Base-by-base conservation (phyloP, 2,888 invertebrate species). In the Hermodice carunculata region DNA sequence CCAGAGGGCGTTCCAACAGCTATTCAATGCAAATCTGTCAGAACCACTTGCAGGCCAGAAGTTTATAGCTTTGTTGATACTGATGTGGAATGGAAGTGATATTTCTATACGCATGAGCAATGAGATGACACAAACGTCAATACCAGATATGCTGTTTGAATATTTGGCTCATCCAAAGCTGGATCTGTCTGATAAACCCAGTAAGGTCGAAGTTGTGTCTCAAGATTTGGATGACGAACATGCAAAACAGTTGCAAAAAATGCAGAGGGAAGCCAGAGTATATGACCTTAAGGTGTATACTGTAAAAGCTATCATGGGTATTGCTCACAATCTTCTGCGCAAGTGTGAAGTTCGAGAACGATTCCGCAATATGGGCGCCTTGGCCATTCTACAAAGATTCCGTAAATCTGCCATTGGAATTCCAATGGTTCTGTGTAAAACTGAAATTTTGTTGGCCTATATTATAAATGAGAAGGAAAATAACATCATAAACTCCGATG, bases 381-480 rank as follows among this genome's bases (percentile, higher is more conserved):
- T 78, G 4, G 44, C 68, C 1, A 60, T 72, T 28, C 64, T 79
- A 17, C 67, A 76, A 40, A 34, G 34, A 4, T 61, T 61, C 40
- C 54, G 69, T n/a, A 42, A 37, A 4, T n/a, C n/a, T n/a, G n/a
- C n/a, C n/a, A 59, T 59, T 11, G 43, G 61, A 28, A 59, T 62
- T 19, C 64, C 62, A 6, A 78, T 79, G 77, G 63, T 81, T 5
- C 63, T 74, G 40, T 74, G 77, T 3, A 80, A 81, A 61, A 68
- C 78, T 14, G 58, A 78, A 19, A 75, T 81, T 31, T 70, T 78
- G 4, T 68, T 79, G 53, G 78, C 80, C 5, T 80, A 79, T 54
- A 67, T 81, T 31, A 65, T 80, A 0, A 76, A 70, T 56, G 81
- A 81, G 65, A 67, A 72, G 19, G 78, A 81, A 66, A 78, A 73